These are phyloP conservation scores for Tinea pellionella DNA, from an alignment of 2,888 invertebrate genomes.

Conservation along the genomic window DNA sequence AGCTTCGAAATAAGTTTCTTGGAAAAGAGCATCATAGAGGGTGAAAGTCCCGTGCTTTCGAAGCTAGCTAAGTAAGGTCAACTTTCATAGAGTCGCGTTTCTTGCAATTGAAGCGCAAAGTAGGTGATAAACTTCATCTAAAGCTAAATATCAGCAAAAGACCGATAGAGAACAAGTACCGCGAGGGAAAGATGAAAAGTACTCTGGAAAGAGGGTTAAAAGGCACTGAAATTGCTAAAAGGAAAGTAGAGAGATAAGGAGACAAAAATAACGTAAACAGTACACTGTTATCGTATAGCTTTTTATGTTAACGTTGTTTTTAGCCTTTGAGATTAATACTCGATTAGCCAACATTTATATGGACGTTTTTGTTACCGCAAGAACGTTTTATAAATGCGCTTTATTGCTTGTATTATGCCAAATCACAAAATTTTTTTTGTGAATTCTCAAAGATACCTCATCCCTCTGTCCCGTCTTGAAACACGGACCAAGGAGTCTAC, in stretches of 20 bases:
- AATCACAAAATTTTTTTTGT: too few relatives aligned
- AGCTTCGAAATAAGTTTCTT: slow-evolving; percentile 49
- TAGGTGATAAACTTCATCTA: slow-evolving; percentile 71
- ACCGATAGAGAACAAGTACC: slow-evolving; percentile 76
- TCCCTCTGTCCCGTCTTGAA: slow-evolving; percentile 84
- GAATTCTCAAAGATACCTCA: too few relatives aligned
- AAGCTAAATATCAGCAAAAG: slow-evolving; percentile 72
- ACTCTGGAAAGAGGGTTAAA: slow-evolving; percentile 73
- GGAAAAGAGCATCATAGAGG: slow-evolving; percentile 63
- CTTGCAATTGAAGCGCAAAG: slow-evolving; percentile 72
- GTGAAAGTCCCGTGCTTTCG: slow-evolving; percentile 64
- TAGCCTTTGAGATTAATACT: too few relatives aligned
- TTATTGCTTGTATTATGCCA: too few relatives aligned
- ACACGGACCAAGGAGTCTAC: slow-evolving; percentile 82
- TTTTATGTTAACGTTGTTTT: too few relatives aligned
- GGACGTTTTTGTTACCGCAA: too few relatives aligned
- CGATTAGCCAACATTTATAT: too few relatives aligned
- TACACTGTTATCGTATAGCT: too few relatives aligned
- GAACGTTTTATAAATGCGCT: too few relatives aligned
- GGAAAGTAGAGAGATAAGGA: slow-evolving; percentile 42
- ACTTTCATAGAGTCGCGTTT: slow-evolving; percentile 59
- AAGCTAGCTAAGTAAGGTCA: slow-evolving; percentile 26
- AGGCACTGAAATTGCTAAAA: slow-evolving; percentile 64
- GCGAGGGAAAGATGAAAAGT: slow-evolving; percentile 79
- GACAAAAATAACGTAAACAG: too few relatives aligned